Base-by-base conservation (phyloP, 2,113 vertebrate species). In the Gnathonemus longibarbis region DNA sequence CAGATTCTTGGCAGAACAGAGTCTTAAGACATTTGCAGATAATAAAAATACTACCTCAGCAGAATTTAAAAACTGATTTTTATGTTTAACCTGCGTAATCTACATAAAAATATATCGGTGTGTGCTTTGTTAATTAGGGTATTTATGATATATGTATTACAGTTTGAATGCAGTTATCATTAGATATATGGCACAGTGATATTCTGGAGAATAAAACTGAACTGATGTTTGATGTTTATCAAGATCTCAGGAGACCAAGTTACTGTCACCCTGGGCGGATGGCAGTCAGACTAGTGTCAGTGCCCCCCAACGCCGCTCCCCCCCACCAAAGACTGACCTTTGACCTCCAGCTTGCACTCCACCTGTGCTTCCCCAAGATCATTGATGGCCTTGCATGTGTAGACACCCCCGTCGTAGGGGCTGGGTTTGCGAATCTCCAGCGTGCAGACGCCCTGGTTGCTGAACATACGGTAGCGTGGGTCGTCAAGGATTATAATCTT, bases 341-440 rank as follows among this genome's bases (percentile, higher is more conserved):
- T 99, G 89, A 99, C 97, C 94, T 99, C 98, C 93, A 99, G 96
- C 93, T 99, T 99, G 95, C 98, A 99, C 0, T 99, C 98, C 90
- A 99, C 98, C 90, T 97, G 97, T 92, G 96, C 98, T 39, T 97
- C 97, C 31, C 98, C 98, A 0, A 99, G 96, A 1, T 94, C 94
- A 19, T 99, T 99, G 94, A 97, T 94, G 1, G 98, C 98, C 91
- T 94, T 96, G 95, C 98, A 99, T 91, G 94, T 95, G 92, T 99
- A 99, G 15, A 97, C 94, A 2, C 97, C 98, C 15, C 98, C 98
- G 0, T 99, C 98, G 0, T 97, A 99, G n/a, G 98, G 97, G 90
- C 95, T 98, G 87, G 98, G 98, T 89, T 99, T 99, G 90, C 98
- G 97, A 90, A 99, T 98, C 95, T 99, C 98, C 95, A 99, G 93